These are phyloP conservation scores for Leucoraja erinaceus DNA, from an alignment of 2,113 vertebrate species.

Conservation along the genomic window DNA sequence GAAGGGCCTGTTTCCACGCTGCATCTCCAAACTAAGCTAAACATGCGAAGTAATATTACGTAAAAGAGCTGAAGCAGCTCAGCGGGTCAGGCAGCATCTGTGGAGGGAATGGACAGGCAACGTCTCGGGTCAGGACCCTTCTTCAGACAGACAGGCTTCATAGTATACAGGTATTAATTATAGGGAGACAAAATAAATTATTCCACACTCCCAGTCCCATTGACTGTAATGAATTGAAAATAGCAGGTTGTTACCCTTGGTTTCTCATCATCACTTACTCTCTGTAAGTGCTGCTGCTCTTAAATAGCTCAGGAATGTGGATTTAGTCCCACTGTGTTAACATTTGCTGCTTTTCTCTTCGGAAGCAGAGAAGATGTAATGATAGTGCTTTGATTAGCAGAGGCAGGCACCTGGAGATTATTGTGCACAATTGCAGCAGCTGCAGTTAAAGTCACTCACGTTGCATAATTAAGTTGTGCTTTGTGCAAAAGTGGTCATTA, in stretches of 20 bases:
- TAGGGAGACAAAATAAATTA: background rate
- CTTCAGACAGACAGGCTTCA: background rate
- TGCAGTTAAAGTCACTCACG: slow-evolving; percentile 8
- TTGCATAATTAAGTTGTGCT: background rate
- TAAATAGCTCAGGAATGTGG: background rate
- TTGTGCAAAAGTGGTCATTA: background rate
- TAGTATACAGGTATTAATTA: background rate
- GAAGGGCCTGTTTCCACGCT: too few relatives aligned
- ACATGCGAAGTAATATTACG: background rate
- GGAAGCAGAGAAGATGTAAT: background rate
- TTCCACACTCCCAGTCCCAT: background rate
- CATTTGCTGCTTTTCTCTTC: background rate
- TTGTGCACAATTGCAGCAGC: background rate
- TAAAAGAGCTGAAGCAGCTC: background rate
- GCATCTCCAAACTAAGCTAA: too few relatives aligned
- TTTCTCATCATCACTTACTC: background rate
- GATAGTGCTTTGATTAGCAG: background rate
- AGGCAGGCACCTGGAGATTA: background rate
- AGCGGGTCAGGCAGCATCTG: too few relatives aligned
- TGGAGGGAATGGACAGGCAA: too few relatives aligned
- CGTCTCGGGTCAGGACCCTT: too few relatives aligned
- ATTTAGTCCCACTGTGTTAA: background rate
- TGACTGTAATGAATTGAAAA: background rate
- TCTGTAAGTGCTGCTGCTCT: background rate
- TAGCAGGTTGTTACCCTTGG: background rate